Percentiles rank a stretch among this genome's conserved stretches.
phyloP scores from a whole-genome alignment of 1,140 invertebrate genomes.

The Drosophila burlai region DNA sequence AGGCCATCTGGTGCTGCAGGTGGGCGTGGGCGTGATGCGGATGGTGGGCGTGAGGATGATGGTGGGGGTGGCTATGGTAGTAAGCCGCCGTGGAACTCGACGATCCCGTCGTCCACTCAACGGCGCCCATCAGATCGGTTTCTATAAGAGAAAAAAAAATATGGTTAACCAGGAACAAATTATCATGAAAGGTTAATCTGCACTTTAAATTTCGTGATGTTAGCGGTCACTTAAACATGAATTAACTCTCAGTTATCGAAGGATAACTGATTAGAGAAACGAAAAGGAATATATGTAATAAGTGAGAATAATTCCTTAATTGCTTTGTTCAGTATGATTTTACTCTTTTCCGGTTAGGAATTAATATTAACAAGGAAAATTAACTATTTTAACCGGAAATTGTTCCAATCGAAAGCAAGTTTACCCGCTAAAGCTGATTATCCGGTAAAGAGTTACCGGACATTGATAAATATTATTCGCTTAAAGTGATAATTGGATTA shows the following conservation, averaged over 20 bases:
- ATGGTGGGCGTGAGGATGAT: slow-evolving; percentile 85
- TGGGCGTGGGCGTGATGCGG: slow-evolving; percentile 57
- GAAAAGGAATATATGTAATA: not conserved
- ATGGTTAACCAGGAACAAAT: not conserved
- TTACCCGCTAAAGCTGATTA: not conserved
- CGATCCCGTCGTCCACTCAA: slow-evolving; percentile 84
- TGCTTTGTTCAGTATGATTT: no score
- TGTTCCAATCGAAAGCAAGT: not conserved
- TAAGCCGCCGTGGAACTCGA: slow-evolving; percentile 56
- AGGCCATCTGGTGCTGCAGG: slow-evolving; percentile 71
- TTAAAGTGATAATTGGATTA: not conserved
- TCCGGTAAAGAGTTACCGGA: not conserved
- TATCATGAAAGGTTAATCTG: no score
- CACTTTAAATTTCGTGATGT: no score
- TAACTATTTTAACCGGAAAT: not conserved
- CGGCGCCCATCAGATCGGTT: slow-evolving; percentile 85
- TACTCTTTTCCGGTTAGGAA: not conserved
- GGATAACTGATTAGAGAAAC: not conserved
- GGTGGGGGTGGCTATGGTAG: slow-evolving; percentile 56
- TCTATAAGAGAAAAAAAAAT: slow-evolving; percentile 64
- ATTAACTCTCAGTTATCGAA: not conserved
- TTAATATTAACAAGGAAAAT: not conserved
- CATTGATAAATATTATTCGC: not conserved
- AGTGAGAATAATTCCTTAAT: no score
- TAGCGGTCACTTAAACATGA: not conserved